These are phyloP conservation scores for Hippocampus comes DNA, from an alignment of 2,113 vertebrate species.

Conservation along the genomic window DNA sequence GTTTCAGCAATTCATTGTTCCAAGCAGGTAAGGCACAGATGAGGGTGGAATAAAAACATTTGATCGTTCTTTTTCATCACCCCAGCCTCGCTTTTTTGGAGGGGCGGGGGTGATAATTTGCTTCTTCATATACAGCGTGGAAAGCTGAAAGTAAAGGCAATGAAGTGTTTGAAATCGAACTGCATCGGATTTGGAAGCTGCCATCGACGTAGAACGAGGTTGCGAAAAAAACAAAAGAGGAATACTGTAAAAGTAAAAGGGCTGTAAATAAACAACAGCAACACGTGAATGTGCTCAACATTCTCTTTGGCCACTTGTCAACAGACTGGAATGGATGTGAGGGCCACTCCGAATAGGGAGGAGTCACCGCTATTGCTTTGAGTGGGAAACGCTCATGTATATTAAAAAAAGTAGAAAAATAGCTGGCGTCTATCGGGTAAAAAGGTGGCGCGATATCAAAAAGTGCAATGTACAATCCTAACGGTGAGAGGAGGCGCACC, in stretches of 20 bases:
- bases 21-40: slow-evolving; percentile 61
- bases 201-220: background rate
- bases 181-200: slow-evolving; percentile 1
- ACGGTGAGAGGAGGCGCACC: background rate
- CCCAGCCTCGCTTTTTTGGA: background rate
- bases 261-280: background rate
- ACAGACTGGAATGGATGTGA: background rate
- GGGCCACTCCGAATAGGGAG: background rate
- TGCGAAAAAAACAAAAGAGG: background rate
- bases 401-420: background rate
- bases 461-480: slow-evolving; percentile 5
- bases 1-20: slow-evolving; percentile 51
- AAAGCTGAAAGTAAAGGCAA: slow-evolving; percentile 55
- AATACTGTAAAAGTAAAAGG: background rate
- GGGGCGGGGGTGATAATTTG: slow-evolving; percentile 3
- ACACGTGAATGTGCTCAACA: slow-evolving; percentile 1
- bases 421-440: background rate
- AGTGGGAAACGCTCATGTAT: background rate
- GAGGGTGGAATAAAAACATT: slow-evolving; percentile 43
- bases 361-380: background rate
- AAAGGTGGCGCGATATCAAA: background rate
- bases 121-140: slow-evolving; percentile 18
- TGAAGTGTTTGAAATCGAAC: slow-evolving; percentile 36
- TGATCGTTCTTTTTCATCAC: slow-evolving; percentile 43
- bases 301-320: slow-evolving; percentile 1